Percentiles rank a stretch among this genome's conserved stretches.
These are phyloP conservation scores for Rhinichthys klamathensis DNA, from an alignment of 2,113 vertebrate species.

Conservation along the genomic window DNA sequence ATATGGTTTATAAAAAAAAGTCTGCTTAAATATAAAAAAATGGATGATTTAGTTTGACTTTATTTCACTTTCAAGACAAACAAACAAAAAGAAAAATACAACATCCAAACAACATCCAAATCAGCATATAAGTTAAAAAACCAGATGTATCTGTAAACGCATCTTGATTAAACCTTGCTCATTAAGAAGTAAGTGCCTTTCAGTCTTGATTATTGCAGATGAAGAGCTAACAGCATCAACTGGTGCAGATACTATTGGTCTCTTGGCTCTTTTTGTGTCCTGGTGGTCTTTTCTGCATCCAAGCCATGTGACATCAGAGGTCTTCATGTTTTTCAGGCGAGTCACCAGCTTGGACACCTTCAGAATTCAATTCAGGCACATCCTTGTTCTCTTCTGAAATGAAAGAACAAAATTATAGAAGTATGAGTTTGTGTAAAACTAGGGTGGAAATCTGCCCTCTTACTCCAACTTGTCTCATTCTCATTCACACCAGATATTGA, in stretches of 20 bases:
- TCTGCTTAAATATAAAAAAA: too few species aligned
- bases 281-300: background rate
- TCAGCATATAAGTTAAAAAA: background rate
- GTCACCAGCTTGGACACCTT: conserved; percentile 3
- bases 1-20: too few species aligned
- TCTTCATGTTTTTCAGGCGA: conserved; percentile 60
- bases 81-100: background rate
- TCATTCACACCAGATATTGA: background rate
- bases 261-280: background rate
- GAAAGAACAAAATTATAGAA: background rate
- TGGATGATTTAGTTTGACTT: conserved; percentile 2
- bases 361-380: conserved; percentile 11
- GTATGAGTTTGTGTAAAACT: background rate
- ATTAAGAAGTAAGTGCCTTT: conserved; percentile 57
- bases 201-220: conserved; percentile 40
- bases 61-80: conserved; percentile 43
- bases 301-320: conserved; percentile 64
- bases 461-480: too few species aligned
- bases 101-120: too few species aligned
- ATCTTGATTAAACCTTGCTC: conserved; percentile 46
- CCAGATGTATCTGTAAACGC: background rate
- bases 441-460: background rate
- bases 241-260: conserved; percentile 8
- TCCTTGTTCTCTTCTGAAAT: conserved; percentile 59
- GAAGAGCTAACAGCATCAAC: conserved; percentile 1